Percentiles rank a stretch among this genome's conserved stretches.
Conservation (phyloP, 2,113 vertebrate species). For the Carassius carassius region DNA sequence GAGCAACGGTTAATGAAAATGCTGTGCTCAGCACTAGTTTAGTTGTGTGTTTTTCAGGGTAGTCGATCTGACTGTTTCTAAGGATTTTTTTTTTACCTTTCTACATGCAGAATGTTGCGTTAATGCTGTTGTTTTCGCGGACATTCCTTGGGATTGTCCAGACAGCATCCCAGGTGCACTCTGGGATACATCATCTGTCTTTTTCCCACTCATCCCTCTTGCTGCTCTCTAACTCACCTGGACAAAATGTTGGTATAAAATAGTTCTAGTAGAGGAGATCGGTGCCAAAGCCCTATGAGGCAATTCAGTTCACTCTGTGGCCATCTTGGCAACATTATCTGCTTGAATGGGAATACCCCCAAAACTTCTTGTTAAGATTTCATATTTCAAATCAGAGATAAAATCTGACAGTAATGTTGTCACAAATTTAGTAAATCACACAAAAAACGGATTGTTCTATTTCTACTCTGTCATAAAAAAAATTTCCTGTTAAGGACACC, state of each 20-base stretch:
- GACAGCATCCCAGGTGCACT: conserved; percentile 70
- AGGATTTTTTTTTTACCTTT: not conserved
- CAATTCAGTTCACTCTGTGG: not conserved
- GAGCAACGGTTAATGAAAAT: conserved; percentile 21
- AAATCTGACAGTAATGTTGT: not conserved
- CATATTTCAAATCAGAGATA: not conserved
- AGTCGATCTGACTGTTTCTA: conserved; percentile 1
- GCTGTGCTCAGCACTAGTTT: not conserved
- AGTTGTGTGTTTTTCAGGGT: conserved; percentile 12
- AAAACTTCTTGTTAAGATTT: not conserved
- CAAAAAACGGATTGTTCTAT: not conserved
- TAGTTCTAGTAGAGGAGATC: not conserved
- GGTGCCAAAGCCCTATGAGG: not conserved
- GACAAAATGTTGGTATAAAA: not conserved
- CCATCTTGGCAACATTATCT: not conserved
- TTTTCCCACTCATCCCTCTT: conserved; percentile 37
- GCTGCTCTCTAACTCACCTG: conserved; percentile 36
- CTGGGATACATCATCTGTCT: conserved; percentile 40
- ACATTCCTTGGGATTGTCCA: conserved; percentile 68
- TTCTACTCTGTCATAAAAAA: not conserved
- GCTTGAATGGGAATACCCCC: not conserved
- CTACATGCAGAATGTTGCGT: conserved; percentile 75
- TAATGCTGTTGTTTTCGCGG: conserved; percentile 73
- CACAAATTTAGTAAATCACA: not conserved
- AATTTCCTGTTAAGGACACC: not conserved